Evolutionary conservation across 2,113 vertebrate species (phyloP).

Genomic region (Collichthys lucidus): DNA sequence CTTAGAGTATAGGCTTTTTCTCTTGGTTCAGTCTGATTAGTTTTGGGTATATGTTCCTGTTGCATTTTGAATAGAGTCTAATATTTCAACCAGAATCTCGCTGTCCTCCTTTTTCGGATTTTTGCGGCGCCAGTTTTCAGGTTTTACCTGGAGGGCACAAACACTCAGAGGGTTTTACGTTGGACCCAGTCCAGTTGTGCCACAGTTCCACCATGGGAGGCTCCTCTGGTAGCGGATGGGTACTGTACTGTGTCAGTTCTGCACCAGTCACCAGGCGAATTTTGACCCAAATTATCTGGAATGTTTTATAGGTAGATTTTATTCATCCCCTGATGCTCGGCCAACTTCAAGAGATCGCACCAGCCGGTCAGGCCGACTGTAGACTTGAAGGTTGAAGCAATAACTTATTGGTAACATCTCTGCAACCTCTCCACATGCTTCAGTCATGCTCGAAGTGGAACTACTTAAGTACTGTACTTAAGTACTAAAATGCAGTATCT

Average conservation of each 20-base stretch:
- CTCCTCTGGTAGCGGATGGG: neutral
- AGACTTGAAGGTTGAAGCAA: neutral
- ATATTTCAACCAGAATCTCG: neutral
- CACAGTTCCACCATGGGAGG: neutral
- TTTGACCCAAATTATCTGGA: neutral
- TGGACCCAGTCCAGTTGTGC: too few relatives aligned
- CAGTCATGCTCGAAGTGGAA: too few relatives aligned
- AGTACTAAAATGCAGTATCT: too few relatives aligned
- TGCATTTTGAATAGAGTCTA: neutral
- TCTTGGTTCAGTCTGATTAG: neutral
- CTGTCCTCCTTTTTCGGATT: neutral
- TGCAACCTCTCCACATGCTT: neutral
- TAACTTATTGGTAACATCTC: neutral
- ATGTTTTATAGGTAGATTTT: neutral
- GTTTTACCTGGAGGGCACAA: neutral
- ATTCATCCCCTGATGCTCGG: neutral
- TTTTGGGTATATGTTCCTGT: neutral
- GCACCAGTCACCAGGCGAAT: neutral
- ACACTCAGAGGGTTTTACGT: neutral
- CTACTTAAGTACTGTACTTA: too few relatives aligned
- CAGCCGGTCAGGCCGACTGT: too few relatives aligned
- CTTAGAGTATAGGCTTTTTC: neutral
- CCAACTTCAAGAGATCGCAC: neutral
- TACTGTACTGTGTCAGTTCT: neutral
- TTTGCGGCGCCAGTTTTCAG: neutral